Evolutionary conservation across 2,113 vertebrate species (phyloP).

Genomic region (Caracal caracal): DNA sequence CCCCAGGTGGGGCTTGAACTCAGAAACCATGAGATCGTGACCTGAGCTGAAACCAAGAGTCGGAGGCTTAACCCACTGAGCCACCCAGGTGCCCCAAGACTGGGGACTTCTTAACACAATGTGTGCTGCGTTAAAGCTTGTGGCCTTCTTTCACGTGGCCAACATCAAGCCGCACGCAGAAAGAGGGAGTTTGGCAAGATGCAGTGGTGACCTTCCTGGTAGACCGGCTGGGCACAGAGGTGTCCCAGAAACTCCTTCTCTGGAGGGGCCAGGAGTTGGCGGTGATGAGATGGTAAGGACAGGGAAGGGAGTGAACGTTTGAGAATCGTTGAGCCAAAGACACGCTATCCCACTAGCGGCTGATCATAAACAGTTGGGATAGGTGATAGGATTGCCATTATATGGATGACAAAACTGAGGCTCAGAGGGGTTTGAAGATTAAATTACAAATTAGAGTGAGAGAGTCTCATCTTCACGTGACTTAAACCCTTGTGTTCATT

Average conservation of each 20-base stretch:
- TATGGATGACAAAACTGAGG: constrained; percentile 31
- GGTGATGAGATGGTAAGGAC: not conserved
- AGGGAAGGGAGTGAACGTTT: no score
- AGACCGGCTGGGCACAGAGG: not conserved
- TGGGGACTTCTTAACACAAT: not conserved
- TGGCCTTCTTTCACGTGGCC: not conserved
- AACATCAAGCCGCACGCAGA: not conserved
- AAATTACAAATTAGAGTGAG: not conserved
- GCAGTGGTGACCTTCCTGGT: not conserved
- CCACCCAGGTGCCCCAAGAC: no score
- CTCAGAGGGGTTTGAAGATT: not conserved
- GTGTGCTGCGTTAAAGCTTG: not conserved
- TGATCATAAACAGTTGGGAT: not conserved
- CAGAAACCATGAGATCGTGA: no score
- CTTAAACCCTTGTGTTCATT: not conserved
- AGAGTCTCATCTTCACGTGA: not conserved
- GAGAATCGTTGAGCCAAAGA: not conserved
- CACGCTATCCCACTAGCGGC: no score
- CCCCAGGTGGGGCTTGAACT: no score
- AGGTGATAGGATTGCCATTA: not conserved
- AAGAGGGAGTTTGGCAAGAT: not conserved
- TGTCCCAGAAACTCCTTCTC: not conserved
- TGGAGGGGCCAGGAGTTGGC: not conserved
- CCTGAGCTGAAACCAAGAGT: no score
- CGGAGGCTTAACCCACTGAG: no score